These are phyloP conservation scores for Drosophila orosa DNA, from an alignment of 1,140 invertebrate species.

Conservation along the genomic window DNA sequence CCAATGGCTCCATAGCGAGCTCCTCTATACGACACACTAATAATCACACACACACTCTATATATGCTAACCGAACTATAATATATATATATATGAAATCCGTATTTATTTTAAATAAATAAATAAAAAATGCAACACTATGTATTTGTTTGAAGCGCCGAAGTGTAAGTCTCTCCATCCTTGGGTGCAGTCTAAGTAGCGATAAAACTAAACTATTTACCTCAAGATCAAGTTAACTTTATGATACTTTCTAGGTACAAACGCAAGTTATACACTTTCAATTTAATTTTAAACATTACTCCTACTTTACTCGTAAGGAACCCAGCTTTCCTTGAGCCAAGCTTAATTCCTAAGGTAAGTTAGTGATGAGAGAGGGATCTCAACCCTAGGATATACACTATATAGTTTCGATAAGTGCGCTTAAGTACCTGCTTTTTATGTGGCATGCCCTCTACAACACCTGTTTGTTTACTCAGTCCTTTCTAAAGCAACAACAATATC, in stretches of 20 bases:
- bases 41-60: conserved; percentile 29
- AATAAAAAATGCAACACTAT: conserved; percentile 72
- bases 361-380: conserved; percentile 13
- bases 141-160: conserved; percentile 56
- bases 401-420: conserved; percentile 38
- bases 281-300: conserved; percentile 18
- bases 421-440: conserved; percentile 52
- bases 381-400: conserved; percentile 27
- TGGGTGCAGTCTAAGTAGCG: conserved; percentile 26
- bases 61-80: conserved; percentile 39
- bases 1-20: conserved; percentile 44
- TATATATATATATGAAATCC: conserved; percentile 32
- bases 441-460: neutral
- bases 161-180: conserved; percentile 36
- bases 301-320: conserved; percentile 21
- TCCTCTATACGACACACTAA: conserved; percentile 35
- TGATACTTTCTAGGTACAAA: conserved; percentile 33
- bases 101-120: conserved; percentile 79
- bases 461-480: conserved; percentile 31
- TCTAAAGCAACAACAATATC: conserved; percentile 52
- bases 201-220: conserved; percentile 23
- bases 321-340: conserved; percentile 12
- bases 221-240: conserved; percentile 50
- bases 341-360: conserved; percentile 60
- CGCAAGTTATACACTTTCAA: conserved; percentile 12